Conservation (phyloP, 2,888 invertebrate species). For the Eupeodes luniger region DNA sequence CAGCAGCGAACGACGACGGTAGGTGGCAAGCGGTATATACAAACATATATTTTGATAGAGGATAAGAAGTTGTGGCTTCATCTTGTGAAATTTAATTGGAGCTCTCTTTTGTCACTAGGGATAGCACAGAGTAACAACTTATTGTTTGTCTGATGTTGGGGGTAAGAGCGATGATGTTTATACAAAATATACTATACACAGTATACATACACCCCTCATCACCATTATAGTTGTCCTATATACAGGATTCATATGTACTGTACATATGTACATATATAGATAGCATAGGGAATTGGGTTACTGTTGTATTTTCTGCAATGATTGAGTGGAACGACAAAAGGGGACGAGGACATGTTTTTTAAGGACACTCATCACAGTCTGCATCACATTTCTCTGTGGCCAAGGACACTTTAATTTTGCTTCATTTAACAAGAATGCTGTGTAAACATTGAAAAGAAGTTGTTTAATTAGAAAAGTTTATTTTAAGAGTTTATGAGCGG, state of each 20-base stretch:
- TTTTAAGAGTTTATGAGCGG: slow-evolving; percentile 52
- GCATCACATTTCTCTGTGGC: slow-evolving; percentile 59
- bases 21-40: too few species aligned
- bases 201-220: neutral
- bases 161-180: slow-evolving; percentile 26
- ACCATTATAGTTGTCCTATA: neutral
- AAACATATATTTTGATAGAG: slow-evolving; percentile 60
- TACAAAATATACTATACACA: neutral
- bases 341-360: slow-evolving; percentile 21
- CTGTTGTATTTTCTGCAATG: slow-evolving; percentile 39
- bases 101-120: slow-evolving; percentile 30
- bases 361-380: slow-evolving; percentile 36
- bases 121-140: slow-evolving; percentile 34
- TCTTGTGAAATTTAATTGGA: slow-evolving; percentile 62
- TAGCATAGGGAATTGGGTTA: slow-evolving; percentile 34
- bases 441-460: slow-evolving; percentile 64
- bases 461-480: slow-evolving; percentile 74
- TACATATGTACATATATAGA: too few species aligned
- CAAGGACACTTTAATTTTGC: slow-evolving; percentile 62
- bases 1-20: too few species aligned
- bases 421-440: slow-evolving; percentile 62
- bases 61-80: slow-evolving; percentile 52
- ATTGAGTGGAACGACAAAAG: slow-evolving; percentile 41
- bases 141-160: neutral
- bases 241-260: too few species aligned